Evolutionary conservation across 2,113 vertebrate species (phyloP), one percentile per base, ranked within the genome.

Genomic region (Perca fluviatilis): DNA sequence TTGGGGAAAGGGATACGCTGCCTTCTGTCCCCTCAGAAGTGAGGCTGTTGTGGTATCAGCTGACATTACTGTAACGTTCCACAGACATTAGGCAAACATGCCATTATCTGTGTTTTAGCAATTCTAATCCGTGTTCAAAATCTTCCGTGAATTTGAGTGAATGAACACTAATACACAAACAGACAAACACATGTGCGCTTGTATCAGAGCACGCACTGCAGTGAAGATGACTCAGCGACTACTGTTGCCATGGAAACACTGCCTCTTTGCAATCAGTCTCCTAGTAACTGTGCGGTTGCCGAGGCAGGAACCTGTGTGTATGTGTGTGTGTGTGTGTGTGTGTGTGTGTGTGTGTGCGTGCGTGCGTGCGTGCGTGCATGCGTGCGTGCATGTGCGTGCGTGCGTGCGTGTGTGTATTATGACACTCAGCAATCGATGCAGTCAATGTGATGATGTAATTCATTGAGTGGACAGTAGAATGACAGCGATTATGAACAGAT

Each of bases 191-290:
- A 78, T 53, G 62, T 67, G 49, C 9, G 5, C 78, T 82, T 13
- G 2, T 36, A 70, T 54, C 54, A 54, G 76, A 86, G 77, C 85
- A 49, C 3, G 47, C 77, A 84, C 88, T 90, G 92, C 91, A 79
- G 92, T 79, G 80, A 77, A 61, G 88, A 92, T 93, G 91, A 93
- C 90, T 93, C 92, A 94, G 90, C 91, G 88, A 77, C 86, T 75
- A 56, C 46, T 21, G 84, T 91, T 83, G 63, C 87, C 89, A 93
- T 93, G 89, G 93, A 88, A 92, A 94, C 91, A 80, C 88, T 86
- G 80, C 90, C 89, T 94, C 88, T 89, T 91, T 91, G 91, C 92
- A 89, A 88, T 91, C 91, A 83, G 86, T 93, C 91, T 88, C 93
- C 90, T 91, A 88, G 92, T 85, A 94, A 94, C 92, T 62, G 87